Evolutionary conservation across 1,140 invertebrate genomes (phyloP), one percentile per base, ranked within the genome.

Genomic region (Drosophila rufa): DNA sequence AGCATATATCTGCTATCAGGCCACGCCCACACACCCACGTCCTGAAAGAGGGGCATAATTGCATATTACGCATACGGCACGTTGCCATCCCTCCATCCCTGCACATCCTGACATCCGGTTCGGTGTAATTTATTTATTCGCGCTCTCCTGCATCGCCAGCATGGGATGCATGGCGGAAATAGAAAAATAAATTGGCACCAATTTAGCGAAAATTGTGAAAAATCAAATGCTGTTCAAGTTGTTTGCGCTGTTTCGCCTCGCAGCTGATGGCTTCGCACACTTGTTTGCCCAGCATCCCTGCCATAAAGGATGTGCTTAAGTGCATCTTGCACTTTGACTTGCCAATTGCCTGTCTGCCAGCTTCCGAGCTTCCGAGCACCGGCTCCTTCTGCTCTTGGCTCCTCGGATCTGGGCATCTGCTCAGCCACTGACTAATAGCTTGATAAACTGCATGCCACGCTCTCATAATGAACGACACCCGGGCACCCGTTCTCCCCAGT

Each of bases 391-490:
- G 25, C 25, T 30, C 5, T 11, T 43, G 46, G 40, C 17, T 59
- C 25, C 6, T 36, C 51, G 9, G 36, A 3, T 62, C 25, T 58
- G 77, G 76, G 48, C 51, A 67, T 65, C 53, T 50, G 55, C 58
- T 55, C 47, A 27, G 25, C 51, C 70, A 50, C 70, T 79, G 74
- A 78, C 83, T 89, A 87, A 87, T 87, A 89, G 83, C 83, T 65
- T 80, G 80, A 87, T 89, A 80, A 89, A 84, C 80, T 78, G 58
- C 57, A 70, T 77, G 66, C 68, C 80, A 61, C 83, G 67, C 71
- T 79, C 57, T 79, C 61, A 79, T 86, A 65, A 86, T 75, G 68
- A 82, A 55, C 51, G 69, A 57, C 46, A 59, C 48, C 36, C 56
- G 19, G 27, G 2, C 40, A 22, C n/a, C 36, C 30, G 22, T 14